phyloP scores from a whole-genome alignment of 2,888 invertebrate genomes.

The Celastrina argiolus region DNA sequence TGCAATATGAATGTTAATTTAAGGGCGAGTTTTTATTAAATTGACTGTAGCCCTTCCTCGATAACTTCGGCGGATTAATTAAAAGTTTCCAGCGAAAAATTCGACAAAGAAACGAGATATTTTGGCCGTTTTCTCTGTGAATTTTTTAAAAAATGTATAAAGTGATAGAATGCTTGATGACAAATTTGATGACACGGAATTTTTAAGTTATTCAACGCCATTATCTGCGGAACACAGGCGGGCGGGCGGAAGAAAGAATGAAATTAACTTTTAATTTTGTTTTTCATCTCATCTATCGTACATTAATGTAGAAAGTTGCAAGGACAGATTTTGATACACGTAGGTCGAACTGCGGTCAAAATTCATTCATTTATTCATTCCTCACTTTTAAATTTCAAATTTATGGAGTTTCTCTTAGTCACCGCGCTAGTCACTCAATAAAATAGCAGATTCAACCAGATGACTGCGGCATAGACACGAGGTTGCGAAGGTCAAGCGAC shows the following conservation, averaged over 20 bases:
- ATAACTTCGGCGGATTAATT: conserved; percentile 36
- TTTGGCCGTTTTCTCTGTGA: neutral
- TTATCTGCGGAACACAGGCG: neutral
- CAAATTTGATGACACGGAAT: conserved; percentile 17
- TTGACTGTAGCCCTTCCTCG: conserved; percentile 25
- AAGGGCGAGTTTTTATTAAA: conserved; percentile 15
- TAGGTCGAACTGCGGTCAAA: too few relatives aligned
- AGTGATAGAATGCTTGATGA: conserved; percentile 9
- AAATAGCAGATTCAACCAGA: too few relatives aligned
- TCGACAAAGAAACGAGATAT: conserved; percentile 19
- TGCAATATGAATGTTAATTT: conserved; percentile 20
- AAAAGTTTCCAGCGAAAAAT: conserved; percentile 34
- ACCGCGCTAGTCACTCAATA: too few relatives aligned
- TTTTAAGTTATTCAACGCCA: neutral
- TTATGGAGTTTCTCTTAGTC: too few relatives aligned
- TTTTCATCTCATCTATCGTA: too few relatives aligned
- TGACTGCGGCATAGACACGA: too few relatives aligned
- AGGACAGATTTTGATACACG: too few relatives aligned
- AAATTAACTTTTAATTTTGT: neutral
- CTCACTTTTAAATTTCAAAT: too few relatives aligned
- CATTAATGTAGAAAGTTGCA: too few relatives aligned
- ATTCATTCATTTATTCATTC: too few relatives aligned
- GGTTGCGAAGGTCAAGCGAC: too few relatives aligned
- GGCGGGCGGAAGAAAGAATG: too few relatives aligned
- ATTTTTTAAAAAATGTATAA: conserved; percentile 1